A percentile compares a stretch with the other conserved stretches of the same genome.
Conservation (phyloP, 2,797 vertebrate genomes). For the Heterohyrax brucei region DNA sequence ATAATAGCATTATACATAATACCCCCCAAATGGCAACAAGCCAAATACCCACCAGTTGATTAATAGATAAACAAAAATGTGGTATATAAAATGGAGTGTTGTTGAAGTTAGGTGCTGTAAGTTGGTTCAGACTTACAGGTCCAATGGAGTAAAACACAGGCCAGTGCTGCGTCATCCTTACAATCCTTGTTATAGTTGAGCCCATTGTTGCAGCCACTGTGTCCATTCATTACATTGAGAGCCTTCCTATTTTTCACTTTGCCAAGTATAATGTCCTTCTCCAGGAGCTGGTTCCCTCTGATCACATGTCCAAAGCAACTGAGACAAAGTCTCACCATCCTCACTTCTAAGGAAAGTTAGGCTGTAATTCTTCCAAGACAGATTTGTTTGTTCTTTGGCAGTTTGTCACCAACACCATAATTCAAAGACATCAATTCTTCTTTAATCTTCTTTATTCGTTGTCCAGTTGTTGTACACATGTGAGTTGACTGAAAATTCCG, state of each 20-base stretch:
- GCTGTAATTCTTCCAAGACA: not conserved
- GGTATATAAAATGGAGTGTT: not conserved
- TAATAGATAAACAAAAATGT: not conserved
- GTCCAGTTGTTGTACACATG: not conserved
- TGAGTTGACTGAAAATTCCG: not conserved
- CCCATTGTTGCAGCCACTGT: not conserved
- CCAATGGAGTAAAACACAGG: no score
- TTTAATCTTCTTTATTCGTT: not conserved
- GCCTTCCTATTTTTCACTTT: not conserved
- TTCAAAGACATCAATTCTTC: not conserved
- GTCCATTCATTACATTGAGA: no score
- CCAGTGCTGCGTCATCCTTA: not conserved
- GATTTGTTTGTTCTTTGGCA: not conserved
- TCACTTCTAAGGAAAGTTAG: not conserved
- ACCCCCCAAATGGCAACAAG: not conserved
- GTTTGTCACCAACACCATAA: not conserved
- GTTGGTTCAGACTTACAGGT: no score
- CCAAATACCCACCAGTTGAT: not conserved
- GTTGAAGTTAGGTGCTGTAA: no score
- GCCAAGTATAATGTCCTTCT: not conserved
- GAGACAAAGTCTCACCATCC: no score
- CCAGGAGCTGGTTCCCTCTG: not conserved
- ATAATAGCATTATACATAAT: not conserved
- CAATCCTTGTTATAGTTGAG: not conserved
- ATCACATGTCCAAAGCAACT: not conserved